phyloP scores from a whole-genome alignment of 1,140 invertebrate species.

The Lucilia sericata region DNA sequence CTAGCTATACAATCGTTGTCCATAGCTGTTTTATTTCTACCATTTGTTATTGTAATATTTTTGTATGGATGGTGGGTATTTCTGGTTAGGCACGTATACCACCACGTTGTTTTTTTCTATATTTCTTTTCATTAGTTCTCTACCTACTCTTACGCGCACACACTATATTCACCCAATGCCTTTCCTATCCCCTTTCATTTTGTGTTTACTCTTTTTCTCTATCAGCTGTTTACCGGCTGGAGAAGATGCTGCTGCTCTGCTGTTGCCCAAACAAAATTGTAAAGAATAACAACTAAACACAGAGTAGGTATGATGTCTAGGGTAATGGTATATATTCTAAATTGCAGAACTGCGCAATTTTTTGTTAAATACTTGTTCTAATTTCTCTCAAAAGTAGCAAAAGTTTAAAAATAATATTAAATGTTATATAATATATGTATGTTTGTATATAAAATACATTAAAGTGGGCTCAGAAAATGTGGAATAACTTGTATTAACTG shows the following conservation, averaged over 20 bases:
- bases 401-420: neutral
- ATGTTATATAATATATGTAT: neutral
- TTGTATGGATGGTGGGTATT: neutral
- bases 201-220: conserved; percentile 1
- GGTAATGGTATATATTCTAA: neutral
- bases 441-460: too few species aligned
- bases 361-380: neutral
- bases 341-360: neutral
- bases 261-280: neutral
- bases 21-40: neutral
- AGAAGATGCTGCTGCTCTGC: neutral
- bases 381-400: neutral
- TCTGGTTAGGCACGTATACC: neutral
- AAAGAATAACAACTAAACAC: neutral
- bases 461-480: too few species aligned
- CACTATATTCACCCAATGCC: neutral
- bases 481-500: too few species aligned
- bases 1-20: neutral
- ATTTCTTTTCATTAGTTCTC: neutral
- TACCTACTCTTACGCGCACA: neutral
- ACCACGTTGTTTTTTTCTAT: conserved; percentile 9
- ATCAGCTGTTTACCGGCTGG: conserved; percentile 20
- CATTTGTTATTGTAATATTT: neutral
- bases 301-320: neutral
- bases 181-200: neutral